phyloP scores from a whole-genome alignment of 1,140 invertebrate species.

The Cecropterus lyciades region DNA sequence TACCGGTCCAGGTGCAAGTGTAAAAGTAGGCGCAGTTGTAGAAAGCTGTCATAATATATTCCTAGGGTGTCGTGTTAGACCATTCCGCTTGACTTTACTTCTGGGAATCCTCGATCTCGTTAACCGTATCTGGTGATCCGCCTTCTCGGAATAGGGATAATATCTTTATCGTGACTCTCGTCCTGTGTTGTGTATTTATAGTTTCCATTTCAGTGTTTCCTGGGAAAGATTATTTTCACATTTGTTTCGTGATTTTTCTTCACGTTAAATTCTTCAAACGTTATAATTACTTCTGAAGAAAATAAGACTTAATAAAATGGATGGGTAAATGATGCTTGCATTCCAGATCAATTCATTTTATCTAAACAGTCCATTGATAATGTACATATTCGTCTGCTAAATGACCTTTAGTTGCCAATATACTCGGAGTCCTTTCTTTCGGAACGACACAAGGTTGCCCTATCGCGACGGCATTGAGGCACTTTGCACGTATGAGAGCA shows the following conservation, averaged over 20 bases:
- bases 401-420: constrained; percentile 11
- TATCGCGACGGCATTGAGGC: constrained; percentile 24
- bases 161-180: constrained; percentile 21
- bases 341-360: too few relatives aligned
- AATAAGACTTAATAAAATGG: too few relatives aligned
- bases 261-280: too few relatives aligned
- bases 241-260: neutral
- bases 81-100: constrained; percentile 21
- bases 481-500: constrained; percentile 24
- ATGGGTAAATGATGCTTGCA: too few relatives aligned
- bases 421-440: constrained; percentile 30
- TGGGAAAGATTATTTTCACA: neutral
- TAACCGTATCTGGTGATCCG: constrained; percentile 15
- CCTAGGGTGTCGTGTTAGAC: constrained; percentile 39
- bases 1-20: constrained; percentile 23
- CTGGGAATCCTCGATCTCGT: constrained; percentile 37
- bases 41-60: constrained; percentile 33
- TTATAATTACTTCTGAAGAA: too few relatives aligned
- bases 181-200: constrained; percentile 2
- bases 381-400: neutral
- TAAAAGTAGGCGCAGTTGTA: constrained; percentile 32
- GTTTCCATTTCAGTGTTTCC: neutral
- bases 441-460: constrained; percentile 8
- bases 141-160: constrained; percentile 19
- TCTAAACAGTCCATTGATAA: neutral